A percentile compares a stretch with the other conserved stretches of the same genome.
These are phyloP conservation scores for Acanthis flammea DNA, from an alignment of 2,797 vertebrate genomes.

Conservation along the genomic window DNA sequence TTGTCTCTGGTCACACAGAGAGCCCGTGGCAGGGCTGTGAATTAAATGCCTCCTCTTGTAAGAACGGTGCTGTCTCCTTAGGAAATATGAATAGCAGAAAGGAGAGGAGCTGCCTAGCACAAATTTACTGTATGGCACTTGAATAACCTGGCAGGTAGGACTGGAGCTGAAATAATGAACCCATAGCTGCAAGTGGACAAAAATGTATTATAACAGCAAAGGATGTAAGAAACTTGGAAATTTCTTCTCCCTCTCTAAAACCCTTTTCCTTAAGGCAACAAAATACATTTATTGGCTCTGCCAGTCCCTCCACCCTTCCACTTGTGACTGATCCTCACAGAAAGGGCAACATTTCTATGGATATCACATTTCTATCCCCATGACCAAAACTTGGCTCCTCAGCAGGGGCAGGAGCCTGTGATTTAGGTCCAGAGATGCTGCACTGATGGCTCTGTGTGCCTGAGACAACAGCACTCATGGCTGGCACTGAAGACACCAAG, in stretches of 20 bases:
- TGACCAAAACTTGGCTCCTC: not conserved
- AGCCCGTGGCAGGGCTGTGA: not conserved
- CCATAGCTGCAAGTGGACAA: not conserved
- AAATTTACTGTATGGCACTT: slow-evolving; percentile 4
- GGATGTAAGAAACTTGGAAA: not conserved
- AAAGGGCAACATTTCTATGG: not conserved
- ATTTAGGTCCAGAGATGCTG: not conserved
- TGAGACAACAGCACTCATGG: rapidly evolving
- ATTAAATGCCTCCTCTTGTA: slow-evolving; percentile 18
- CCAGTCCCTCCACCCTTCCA: not conserved
- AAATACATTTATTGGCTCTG: not conserved
- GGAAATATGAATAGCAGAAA: slow-evolving; percentile 33
- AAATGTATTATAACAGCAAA: not conserved
- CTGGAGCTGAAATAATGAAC: slow-evolving; percentile 42
- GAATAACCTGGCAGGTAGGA: slow-evolving; percentile 33
- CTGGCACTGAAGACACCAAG: not conserved
- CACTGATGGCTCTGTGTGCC: rapidly evolving
- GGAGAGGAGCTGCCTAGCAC: not conserved
- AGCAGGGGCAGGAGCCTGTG: not conserved
- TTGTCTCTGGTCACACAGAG: slow-evolving; percentile 8
- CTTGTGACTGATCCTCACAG: rapidly evolving
- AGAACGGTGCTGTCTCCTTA: not conserved
- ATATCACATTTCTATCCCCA: rapidly evolving
- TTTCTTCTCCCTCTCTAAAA: not conserved
- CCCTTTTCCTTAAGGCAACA: not conserved